Base-by-base conservation (phyloP, 1,140 invertebrate genomes). In the Hestina assimilis region DNA sequence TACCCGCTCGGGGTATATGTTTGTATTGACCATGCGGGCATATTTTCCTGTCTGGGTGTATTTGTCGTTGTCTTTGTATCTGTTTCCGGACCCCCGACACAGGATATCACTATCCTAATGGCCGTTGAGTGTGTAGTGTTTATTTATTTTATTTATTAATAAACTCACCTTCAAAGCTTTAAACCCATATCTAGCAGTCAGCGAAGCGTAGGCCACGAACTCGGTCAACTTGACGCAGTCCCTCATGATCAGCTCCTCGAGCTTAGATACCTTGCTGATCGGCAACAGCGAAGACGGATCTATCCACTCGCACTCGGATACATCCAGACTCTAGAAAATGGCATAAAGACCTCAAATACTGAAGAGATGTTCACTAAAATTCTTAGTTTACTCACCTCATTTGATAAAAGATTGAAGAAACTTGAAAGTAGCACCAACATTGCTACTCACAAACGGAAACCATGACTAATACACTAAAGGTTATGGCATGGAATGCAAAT, bases 171-270 rank as follows among this genome's bases (percentile, higher is more conserved):
- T 89, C 4, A 94, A 71, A 11, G 87, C 83, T 72, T 89, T 89
- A 64, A 95, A 94, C n/a, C 94, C 94, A 78, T 93, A 94, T 68
- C 92, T 86, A 5, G 92, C 90, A 0, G 94, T 92, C 29, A 95
- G 90, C 67, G 93, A 93, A 9, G 92, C 91, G 77, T 95, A 95
- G 0, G 93, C 93, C 9, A 95, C 91, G 74, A 93, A 94, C 71
- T 94, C 93, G 14, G 90, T 89, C 46, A 95, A 77, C 50, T 90
- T 84, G 40, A 81, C 72, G 75, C 93, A 95, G 4, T 92, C 91
- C 56, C 91, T 83, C 20, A 94, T 65, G 61, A 89, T 83, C 1
- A 95, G 83, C 46, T 91, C 89, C 23, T 89, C 89, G 3, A 95
- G 80, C 17, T 85, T 75, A 2, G 88, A 81, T 64, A 93, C 77